Evolutionary conservation across 2,888 invertebrate genomes (phyloP), one percentile per base, ranked within the genome.

Genomic region (Rhingia rostrata): DNA sequence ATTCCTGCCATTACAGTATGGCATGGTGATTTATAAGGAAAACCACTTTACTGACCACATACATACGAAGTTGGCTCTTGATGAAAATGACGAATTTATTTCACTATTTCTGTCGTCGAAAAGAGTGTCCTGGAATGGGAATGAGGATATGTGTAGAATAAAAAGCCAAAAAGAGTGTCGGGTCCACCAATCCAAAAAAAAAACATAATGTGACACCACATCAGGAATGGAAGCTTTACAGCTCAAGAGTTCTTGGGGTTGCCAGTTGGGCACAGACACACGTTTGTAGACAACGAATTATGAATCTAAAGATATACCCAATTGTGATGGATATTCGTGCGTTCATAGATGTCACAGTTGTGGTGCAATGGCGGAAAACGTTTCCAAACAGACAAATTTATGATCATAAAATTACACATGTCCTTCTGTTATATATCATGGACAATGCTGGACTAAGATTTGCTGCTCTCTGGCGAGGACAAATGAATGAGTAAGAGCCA

Each of bases 391-490:
- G 87, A 89, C 86, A 88, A 88, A 88, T 90, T 89, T 89, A 88
- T 88, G 89, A 87, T 87, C 88, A 87, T 87, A 88, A 89, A 89
- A 90, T 88, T 89, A 89, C 88, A 89, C 88, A 88, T 89, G 90
- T 89, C 88, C 88, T 86, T 86, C 87, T 83, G 86, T 83, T 87
- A 90, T 90, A 90, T 90, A 90, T 89, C 89, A 90, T 78, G 72
- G 73, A 81, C 75, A 47, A 32, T 32, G 37, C 54, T 37, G 45
- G 56, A 49, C 64, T 47, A 12, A 22, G 41, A 73, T 73, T 63
- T 63, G 30, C 22, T 43, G 64, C 43, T 64, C 14, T 14, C 39
- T 43, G 43, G 47, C 6, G 37, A 39, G 39, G 60, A 53, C 53
- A 53, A 77, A 51, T 53, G 67, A 61, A 45, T 54, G 45, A 56